Base-by-base conservation (phyloP, 1,140 invertebrate genomes). In the Panonychus citri region DNA sequence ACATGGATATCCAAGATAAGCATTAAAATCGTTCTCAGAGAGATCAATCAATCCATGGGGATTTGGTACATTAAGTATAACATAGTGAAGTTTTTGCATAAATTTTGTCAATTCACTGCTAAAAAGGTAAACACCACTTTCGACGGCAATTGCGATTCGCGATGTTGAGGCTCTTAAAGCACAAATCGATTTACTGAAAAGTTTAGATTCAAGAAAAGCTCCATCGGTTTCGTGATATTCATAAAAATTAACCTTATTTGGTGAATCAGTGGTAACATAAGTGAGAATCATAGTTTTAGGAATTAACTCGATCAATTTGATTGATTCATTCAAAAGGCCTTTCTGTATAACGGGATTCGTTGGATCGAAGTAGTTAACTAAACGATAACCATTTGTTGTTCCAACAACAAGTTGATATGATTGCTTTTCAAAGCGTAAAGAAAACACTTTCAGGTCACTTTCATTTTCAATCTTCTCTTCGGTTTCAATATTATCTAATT, bases 11-110 rank as follows among this genome's bases (percentile, higher is more conserved):
- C 93, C 94, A 58, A 99, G 72, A 72, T 81, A 93, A 71, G 85
- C 94, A 72, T 85, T 83, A 55, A 94, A 88, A 66, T 81, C 81
- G 62, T 81, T 81, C 59, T 42, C 43, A 42, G 89, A 91, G 3
- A 99, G 75, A 56, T 88, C 87, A 73, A 87, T 88, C 40, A 99
- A 72, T 13, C 94, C 94, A 62, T 76, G 74, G 27, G 82, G 81
- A 75, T 99, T 99, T 43, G 84, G 82, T 56, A 94, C 94, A 54
- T 91, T 98, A 68, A 97, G 93, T 61, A 88, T 77, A 66, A 99
- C 97, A 53, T 88, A 96, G 69, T 98, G 94, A 93, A 98, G 97
- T 69, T 98, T 91, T 50, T 85, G 78, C 62, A 98, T 95, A 40
- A 40, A 40, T 40, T 40, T n/a, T 13, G 13, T n/a, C 2, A n/a